A percentile compares a stretch with the other conserved stretches of the same genome.
phyloP scores from a whole-genome alignment of 2,797 vertebrate genomes.

The Sebastes hubbsi region DNA sequence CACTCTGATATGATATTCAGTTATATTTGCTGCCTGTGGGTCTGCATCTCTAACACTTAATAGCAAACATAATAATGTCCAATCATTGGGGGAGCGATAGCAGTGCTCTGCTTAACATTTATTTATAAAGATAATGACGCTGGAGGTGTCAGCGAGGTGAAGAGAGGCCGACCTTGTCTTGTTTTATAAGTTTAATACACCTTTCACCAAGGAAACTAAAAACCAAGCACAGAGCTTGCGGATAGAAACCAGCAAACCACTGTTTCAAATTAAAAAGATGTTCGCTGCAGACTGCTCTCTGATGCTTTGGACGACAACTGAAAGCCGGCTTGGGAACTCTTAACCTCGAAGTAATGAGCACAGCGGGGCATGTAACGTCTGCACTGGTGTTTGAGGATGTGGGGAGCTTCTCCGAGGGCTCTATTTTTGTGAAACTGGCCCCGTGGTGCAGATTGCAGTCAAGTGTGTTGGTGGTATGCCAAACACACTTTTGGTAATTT shows the following conservation, averaged over 20 bases:
- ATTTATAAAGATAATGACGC: neutral
- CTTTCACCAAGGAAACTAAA: neutral
- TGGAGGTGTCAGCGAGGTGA: neutral
- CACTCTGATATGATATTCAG: neutral
- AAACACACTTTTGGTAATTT: neutral
- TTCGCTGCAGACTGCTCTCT: neutral
- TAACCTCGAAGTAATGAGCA: conserved; percentile 4
- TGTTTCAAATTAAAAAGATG: conserved; percentile 13
- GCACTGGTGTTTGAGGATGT: neutral
- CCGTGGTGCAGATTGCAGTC: neutral
- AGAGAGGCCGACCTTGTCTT: neutral
- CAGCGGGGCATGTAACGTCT: neutral
- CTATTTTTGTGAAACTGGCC: neutral
- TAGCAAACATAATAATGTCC: neutral
- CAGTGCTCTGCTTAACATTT: neutral
- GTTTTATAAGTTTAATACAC: conserved; percentile 3
- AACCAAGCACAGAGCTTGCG: neutral
- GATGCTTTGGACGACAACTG: neutral
- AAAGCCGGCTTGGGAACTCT: neutral
- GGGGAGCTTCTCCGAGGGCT: neutral
- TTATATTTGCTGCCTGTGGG: conserved; percentile 6
- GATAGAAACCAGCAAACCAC: neutral
- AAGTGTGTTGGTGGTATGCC: no score
- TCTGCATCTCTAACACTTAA: neutral
- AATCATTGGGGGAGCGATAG: neutral